Evolutionary conservation across 2,888 invertebrate genomes (phyloP), one percentile per base, ranked within the genome.

Genomic region (Artemia sinica): DNA sequence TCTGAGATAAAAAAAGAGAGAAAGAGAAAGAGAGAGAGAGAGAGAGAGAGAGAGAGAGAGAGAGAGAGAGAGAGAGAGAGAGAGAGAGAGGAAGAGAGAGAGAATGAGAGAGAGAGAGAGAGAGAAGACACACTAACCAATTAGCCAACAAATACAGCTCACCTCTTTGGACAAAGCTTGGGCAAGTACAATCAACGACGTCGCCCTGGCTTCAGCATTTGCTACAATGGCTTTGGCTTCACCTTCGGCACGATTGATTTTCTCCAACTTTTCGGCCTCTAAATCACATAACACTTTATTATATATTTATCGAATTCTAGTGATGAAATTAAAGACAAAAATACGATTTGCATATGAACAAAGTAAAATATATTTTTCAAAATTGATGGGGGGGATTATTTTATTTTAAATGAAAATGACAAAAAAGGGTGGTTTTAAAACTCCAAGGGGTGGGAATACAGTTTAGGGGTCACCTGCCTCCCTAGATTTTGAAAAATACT

Each of bases 221-320:
- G 91, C 87, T 14, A 93, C 76, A 79, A 96, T 84, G 1, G 93
- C 96, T 71, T 89, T 84, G 0, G 96, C 95, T 77, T 94, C 92
- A 77, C 94, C 95, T 70, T 83, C 83, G 1, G 95, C 96, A 77
- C 88, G 86, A 79, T 97, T 97, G 71, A 97, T 92, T 76, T 92
- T 88, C 78, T 97, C 96, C 75, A 89, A 87, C 74, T 88, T 87
- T 74, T 90, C 88, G 58, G 96, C 98, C 84, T 99, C 97, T 83
- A 78, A 6, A 78, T 75, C 69, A 70, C 18, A 68, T 51, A 71
- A 67, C 67, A 52, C 18, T 51, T 28, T 13, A 48, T 18, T 49
- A 11, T 0, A 49, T 3, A 50, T n/a, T 11, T n/a, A 28, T 28
- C 28, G 4, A 28, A 28, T 28, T 28, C 28, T 28, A 28, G 28